Conservation (phyloP, 2,797 vertebrate species). For the Anguilla marmorata region DNA sequence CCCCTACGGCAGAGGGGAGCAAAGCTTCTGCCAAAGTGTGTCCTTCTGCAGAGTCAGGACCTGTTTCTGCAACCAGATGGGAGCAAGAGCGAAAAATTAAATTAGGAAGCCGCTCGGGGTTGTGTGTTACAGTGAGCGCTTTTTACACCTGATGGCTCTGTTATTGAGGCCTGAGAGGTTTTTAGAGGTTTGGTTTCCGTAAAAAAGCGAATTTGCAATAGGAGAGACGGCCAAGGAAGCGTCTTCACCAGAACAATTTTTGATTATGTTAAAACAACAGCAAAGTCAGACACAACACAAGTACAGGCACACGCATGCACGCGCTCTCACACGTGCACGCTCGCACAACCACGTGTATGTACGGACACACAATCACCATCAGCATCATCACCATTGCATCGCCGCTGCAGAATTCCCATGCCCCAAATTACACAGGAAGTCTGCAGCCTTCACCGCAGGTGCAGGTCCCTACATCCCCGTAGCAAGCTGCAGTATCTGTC, state of each 20-base stretch:
- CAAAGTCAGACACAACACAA: background rate
- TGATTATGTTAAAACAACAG: background rate
- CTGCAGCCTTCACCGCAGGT: background rate
- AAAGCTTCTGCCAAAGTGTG: no score
- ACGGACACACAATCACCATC: background rate
- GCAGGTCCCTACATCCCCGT: background rate
- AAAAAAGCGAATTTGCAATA: background rate
- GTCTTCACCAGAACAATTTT: background rate
- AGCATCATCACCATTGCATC: no score
- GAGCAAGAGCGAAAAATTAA: no score
- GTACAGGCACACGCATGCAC: slow-evolving; percentile 1
- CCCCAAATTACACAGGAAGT: background rate
- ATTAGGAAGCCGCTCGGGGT: no score
- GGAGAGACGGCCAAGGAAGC: background rate
- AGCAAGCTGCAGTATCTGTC: background rate
- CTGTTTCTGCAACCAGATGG: no score
- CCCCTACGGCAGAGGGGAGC: no score
- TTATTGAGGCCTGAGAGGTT: background rate
- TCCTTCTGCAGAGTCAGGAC: no score
- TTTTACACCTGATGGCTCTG: background rate
- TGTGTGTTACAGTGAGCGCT: background rate
- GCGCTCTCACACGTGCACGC: background rate
- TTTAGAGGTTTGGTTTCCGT: background rate
- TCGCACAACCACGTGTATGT: background rate
- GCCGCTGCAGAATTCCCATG: no score